These are phyloP conservation scores for Peromyscus leucopus DNA, from an alignment of 2,113 vertebrate genomes.

Conservation along the genomic window DNA sequence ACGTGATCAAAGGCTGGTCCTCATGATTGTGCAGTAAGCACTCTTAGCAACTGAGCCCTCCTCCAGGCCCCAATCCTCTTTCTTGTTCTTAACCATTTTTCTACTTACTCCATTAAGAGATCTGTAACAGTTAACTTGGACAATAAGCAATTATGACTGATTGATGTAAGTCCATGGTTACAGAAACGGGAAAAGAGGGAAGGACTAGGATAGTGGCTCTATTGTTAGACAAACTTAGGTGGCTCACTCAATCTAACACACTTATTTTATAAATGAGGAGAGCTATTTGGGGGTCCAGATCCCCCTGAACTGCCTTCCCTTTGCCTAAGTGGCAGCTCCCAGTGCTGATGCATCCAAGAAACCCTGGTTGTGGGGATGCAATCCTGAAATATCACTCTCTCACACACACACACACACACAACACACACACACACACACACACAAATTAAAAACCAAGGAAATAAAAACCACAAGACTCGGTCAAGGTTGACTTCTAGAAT, in stretches of 20 bases:
- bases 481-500: background rate
- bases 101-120: background rate
- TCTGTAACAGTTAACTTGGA: background rate
- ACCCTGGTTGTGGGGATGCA: background rate
- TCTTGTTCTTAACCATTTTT: background rate
- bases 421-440: no score
- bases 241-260: background rate
- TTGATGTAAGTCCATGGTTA: background rate
- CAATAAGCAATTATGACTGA: background rate
- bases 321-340: background rate
- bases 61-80: background rate
- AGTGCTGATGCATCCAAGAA: background rate
- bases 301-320: background rate
- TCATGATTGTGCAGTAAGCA: background rate
- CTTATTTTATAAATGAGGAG: constrained; percentile 33
- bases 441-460: background rate
- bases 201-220: background rate
- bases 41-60: background rate
- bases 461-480: background rate
- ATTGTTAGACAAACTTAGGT: constrained; percentile 11
- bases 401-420: no score
- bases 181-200: background rate
- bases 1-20: background rate
- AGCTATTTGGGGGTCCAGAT: background rate
- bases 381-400: background rate